Base-by-base conservation (phyloP, 2,797 vertebrate genomes). In the Labeo calbasu region DNA sequence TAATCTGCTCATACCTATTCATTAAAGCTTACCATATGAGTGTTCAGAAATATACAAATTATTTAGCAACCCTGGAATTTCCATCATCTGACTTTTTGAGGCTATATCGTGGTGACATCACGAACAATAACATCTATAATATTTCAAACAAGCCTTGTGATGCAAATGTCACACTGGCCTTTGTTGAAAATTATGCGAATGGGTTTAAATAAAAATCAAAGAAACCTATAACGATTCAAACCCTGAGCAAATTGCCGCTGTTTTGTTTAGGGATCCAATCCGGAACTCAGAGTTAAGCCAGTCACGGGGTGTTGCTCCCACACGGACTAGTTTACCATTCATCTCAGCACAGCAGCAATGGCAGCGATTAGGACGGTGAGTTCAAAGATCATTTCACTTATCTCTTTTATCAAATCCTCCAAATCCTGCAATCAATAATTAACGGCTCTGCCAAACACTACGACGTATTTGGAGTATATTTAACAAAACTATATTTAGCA, bases 301-400 rank as follows among this genome's bases (percentile, higher is more conserved):
- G 28, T 43, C 72, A 46, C 15, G 50, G 5, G 87, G 14, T 43
- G 55, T 85, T 88, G 88, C 86, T 91, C 85, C 88, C 61, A 85
- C 84, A 88, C 93, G 84, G 51, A 82, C 92, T 69, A 32, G 59
- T 76, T 85, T 83, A 63, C 87, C 48, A n/a, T 0, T 50, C 79
- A 57, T 77, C 80, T 87, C 86, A 75, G 40, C 59, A 50, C 77
- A 81, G 87, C 83, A 88, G 91, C 88, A 84, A 96, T 96, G 95
- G 95, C 95, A 90, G 91, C 93, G 2, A 86, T 95, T 25, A 91
- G 94, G 82, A 89, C 91, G 92, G 95, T 96, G 92, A 95, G 95
- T 94, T 84, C 77, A 90, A 53, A 84, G 88, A 87, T 57, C 63
- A 71, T 43, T 80, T 13, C 4, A 69, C 77, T 68, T 84, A 71